Conservation (phyloP, 2,888 invertebrate genomes). For the Calliopum simillimum region DNA sequence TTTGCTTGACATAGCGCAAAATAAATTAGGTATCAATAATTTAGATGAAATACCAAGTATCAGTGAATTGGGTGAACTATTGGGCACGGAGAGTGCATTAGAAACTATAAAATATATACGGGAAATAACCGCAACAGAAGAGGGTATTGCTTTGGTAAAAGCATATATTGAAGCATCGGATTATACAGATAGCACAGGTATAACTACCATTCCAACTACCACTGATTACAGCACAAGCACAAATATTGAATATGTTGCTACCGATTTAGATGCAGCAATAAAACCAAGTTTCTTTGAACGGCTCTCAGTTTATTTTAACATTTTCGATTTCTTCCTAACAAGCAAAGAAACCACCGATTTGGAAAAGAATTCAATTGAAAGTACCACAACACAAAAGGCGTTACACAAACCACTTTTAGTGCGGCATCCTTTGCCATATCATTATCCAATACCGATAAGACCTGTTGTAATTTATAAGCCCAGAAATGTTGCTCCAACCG, state of each 20-base stretch:
- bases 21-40: constrained; percentile 56
- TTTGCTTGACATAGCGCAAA: constrained; percentile 56
- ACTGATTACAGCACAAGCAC: constrained; percentile 37
- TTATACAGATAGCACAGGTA: constrained; percentile 46
- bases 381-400: constrained; percentile 19
- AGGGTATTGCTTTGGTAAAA: constrained; percentile 58
- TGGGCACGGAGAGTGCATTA: constrained; percentile 54
- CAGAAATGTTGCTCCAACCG: not conserved
- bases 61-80: constrained; percentile 54
- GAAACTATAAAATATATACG: constrained; percentile 60
- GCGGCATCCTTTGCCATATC: constrained; percentile 54
- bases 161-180: constrained; percentile 56
- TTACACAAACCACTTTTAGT: constrained; percentile 44
- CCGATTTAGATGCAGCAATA: constrained; percentile 21
- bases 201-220: not conserved
- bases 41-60: constrained; percentile 56
- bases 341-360: not conserved
- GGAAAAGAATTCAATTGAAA: constrained; percentile 15
- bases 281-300: constrained; percentile 50
- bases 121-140: constrained; percentile 53
- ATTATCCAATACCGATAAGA: constrained; percentile 57
- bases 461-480: constrained; percentile 35
- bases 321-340: constrained; percentile 46
- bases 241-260: constrained; percentile 7
- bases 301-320: constrained; percentile 51